Base-by-base conservation (phyloP, 2,113 vertebrate genomes). In the Turnix velox region DNA sequence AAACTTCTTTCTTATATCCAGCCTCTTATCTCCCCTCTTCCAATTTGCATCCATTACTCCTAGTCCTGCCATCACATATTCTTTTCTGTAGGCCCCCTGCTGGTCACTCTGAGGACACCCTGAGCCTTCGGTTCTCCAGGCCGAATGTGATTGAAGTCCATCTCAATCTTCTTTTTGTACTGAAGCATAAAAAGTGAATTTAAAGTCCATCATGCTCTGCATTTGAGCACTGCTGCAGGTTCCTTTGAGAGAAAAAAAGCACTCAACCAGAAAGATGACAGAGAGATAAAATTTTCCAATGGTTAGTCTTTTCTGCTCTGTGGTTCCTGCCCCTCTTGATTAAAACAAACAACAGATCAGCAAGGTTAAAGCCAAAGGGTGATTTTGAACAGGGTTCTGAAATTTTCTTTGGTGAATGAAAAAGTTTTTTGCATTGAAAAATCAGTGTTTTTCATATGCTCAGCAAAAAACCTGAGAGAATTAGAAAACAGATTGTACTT, bases 131-230 rank as follows among this genome's bases (percentile, higher is more conserved):
- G n/a, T n/a, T n/a, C n/a, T n/a, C n/a, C n/a, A n/a, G n/a, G n/a
- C n/a, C n/a, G 65, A 88, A 78, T 30, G 66, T 89, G 33, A 68
- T 86, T 88, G 61, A 87, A 78, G 84, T 92, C 92, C 59, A 84
- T 74, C 20, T 84, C 71, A 30, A 8, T 92, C 18, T 39, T 78
- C 30, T 71, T 48, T 84, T 81, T 72, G 27, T 87, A 72, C 4
- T 78, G 61, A 87, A 52, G 40, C 28, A 22, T 51, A 89, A 69
- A 45, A 73, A 57, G 30, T 52, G 39, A 83, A 66, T 33, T 86
- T 62, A 9, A 9, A 74, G 40, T 24, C 62, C 73, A 83, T 79
- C 23, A 33, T 39, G 28, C 40, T 86, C 28, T 81, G 40, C 37
- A 9, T 83, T 68, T 84, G 45, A 93, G 40, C 4, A 1, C 24